These are phyloP conservation scores for Tetrapedia diversipes DNA, from an alignment of 2,888 invertebrate genomes.

Conservation along the genomic window DNA sequence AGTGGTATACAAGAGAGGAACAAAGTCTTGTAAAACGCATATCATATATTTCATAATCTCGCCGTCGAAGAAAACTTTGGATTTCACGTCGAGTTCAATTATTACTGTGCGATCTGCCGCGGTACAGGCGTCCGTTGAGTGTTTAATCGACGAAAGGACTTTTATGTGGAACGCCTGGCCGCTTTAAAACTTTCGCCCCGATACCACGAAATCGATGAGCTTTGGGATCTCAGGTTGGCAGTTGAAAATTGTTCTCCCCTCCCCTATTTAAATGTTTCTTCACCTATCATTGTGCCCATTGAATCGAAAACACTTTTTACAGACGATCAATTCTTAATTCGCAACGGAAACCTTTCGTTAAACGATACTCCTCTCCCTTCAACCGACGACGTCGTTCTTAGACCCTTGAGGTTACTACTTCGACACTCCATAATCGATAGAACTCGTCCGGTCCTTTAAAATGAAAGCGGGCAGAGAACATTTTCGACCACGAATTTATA, in stretches of 20 bases:
- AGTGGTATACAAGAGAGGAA: constrained; percentile 15
- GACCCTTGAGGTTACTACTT: background rate
- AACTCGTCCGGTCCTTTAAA: background rate
- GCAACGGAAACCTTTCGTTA: constrained; percentile 7
- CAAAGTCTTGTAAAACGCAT: constrained; percentile 71
- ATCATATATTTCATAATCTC: constrained; percentile 72
- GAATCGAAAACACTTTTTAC: constrained; percentile 9
- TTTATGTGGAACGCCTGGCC: constrained; percentile 27
- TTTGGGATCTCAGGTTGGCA: constrained; percentile 57
- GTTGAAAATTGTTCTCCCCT: constrained; percentile 46
- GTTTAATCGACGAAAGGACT: constrained; percentile 1
- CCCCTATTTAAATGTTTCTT: background rate
- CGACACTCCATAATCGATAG: background rate
- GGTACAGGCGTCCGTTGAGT: background rate
- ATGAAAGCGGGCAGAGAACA: background rate
- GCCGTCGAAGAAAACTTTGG: constrained; percentile 54
- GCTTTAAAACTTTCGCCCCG: constrained; percentile 30
- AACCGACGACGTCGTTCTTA: background rate
- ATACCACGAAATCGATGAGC: constrained; percentile 36
- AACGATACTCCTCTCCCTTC: background rate
- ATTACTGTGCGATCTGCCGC: constrained; percentile 45
- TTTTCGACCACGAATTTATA: background rate
- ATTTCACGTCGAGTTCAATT: constrained; percentile 53
- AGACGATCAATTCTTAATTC: constrained; percentile 15
- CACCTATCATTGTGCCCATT: constrained; percentile 21